Percentiles rank a stretch among this genome's conserved stretches.
Evolutionary conservation across 2,797 vertebrate species (phyloP).

Genomic region (Salarias fasciatus): DNA sequence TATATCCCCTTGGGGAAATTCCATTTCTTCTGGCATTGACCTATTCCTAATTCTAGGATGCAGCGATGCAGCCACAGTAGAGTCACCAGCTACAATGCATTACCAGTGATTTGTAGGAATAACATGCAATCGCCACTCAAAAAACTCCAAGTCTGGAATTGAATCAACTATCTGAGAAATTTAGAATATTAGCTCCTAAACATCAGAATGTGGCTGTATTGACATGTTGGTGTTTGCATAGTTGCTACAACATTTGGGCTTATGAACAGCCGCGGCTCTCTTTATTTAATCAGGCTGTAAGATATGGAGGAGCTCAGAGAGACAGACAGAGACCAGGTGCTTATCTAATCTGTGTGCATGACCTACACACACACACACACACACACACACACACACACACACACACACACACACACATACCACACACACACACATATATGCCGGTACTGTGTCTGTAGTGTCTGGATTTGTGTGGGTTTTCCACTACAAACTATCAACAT

Average conservation of each 20-base stretch:
- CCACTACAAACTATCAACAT: slow-evolving; percentile 25
- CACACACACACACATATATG: slow-evolving; percentile 17
- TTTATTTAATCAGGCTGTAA: slow-evolving; percentile 26
- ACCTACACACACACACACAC: not conserved
- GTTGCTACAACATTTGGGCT: not conserved
- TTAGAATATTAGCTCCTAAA: no score
- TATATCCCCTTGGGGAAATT: no score
- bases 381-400: slow-evolving; percentile 6
- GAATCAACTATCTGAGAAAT: no score
- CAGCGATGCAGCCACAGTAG: no score
- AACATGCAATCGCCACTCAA: no score
- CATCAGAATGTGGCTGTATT: no score
- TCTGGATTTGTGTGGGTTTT: slow-evolving; percentile 35
- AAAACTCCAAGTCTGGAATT: no score
- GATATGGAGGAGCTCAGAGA: not conserved
- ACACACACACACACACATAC: not conserved
- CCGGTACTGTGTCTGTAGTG: slow-evolving; percentile 17
- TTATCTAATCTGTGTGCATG: slow-evolving; percentile 34
- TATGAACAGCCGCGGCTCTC: not conserved
- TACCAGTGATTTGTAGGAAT: no score
- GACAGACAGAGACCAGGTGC: slow-evolving; percentile 20
- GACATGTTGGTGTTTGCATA: slow-evolving; percentile 1
- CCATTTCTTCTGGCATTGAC: no score
- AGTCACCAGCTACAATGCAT: no score
- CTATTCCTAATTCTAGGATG: no score